phyloP scores from a whole-genome alignment of 2,888 invertebrate species.

The Cryptocephalus moraei region DNA sequence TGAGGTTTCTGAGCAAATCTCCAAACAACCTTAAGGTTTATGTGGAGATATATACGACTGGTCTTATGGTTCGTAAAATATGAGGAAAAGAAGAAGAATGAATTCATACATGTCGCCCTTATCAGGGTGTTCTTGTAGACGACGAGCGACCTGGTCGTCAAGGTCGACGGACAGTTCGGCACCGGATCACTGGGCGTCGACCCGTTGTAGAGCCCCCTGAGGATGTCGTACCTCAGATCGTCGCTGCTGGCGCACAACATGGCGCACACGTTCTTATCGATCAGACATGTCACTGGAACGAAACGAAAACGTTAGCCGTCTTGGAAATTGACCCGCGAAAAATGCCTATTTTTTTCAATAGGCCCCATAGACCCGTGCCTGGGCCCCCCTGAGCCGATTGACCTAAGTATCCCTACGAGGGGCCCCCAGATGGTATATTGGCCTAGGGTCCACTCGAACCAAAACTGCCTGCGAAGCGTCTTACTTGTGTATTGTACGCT shows the following conservation, averaged over 20 bases:
- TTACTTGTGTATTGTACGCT: conserved; percentile 30
- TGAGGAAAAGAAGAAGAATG: background rate
- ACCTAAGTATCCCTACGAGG: no score
- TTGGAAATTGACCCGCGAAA: no score
- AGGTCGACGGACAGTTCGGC: background rate
- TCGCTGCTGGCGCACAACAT: conserved; percentile 30
- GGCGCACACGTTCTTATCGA: conserved; percentile 34
- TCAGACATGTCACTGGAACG: conserved; percentile 34
- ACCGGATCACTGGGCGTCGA: background rate
- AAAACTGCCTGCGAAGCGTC: conserved; percentile 3
- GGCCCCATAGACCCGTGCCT: no score
- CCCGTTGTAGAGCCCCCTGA: conserved; percentile 25
- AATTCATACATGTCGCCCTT: background rate
- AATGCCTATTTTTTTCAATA: no score
- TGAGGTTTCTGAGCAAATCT: no score
- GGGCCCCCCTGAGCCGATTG: no score
- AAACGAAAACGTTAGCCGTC: no score
- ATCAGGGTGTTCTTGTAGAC: background rate
- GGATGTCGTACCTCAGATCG: conserved; percentile 22
- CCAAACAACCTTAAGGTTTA: no score
- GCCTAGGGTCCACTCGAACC: no score
- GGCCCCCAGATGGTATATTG: no score
- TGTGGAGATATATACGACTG: no score
- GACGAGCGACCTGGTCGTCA: background rate
- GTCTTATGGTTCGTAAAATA: no score